phyloP scores from a whole-genome alignment of 2,888 invertebrate species.

The Rotaria socialis region DNA sequence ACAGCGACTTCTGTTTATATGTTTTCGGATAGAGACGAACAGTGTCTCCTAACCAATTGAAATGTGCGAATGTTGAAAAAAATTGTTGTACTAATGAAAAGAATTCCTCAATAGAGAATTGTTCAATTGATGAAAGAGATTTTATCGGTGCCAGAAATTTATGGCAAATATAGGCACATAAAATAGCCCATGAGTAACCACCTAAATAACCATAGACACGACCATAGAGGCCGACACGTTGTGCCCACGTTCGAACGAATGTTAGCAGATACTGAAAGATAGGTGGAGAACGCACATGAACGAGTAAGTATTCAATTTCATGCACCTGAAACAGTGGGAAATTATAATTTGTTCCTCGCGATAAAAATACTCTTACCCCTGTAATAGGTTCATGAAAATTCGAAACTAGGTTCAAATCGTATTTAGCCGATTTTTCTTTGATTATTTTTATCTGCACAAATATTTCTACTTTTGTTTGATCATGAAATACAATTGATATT shows the following conservation, averaged over 20 bases:
- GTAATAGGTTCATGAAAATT: not conserved
- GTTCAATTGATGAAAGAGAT: not conserved
- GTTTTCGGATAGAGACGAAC: not conserved
- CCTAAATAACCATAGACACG: not conserved
- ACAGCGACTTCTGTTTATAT: not conserved
- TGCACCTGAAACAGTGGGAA: not conserved
- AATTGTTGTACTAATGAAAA: not conserved
- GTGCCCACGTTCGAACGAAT: not conserved
- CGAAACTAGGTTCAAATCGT: not conserved
- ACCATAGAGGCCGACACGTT: not conserved
- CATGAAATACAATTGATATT: not conserved
- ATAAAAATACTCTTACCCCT: not conserved
- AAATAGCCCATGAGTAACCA: not conserved
- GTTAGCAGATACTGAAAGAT: not conserved
- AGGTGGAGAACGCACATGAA: not conserved
- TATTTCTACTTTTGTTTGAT: slow-evolving; percentile 5
- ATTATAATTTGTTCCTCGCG: too few species aligned
- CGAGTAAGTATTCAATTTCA: not conserved
- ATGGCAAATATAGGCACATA: not conserved
- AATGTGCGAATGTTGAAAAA: not conserved
- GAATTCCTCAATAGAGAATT: not conserved
- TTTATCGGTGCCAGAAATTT: not conserved
- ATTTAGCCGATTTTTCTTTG: not conserved
- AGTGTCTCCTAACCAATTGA: not conserved
- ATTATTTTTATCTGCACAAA: not conserved